Evolutionary conservation across 2,888 invertebrate species (phyloP).

Genomic region (Pandemis heparana): DNA sequence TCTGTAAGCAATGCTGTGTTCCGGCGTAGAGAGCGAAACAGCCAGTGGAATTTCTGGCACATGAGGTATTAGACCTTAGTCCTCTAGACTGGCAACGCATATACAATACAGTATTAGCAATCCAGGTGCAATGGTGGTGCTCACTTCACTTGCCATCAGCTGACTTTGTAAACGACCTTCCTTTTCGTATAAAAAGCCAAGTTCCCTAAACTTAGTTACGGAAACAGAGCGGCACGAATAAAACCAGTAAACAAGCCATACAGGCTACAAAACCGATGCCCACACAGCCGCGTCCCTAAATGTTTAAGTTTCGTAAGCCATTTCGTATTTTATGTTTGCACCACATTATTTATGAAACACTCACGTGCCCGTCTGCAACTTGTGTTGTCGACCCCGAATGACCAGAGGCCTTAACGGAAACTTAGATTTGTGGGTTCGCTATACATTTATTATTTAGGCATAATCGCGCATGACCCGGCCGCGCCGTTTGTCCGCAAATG

Average conservation of each 20-base stretch:
- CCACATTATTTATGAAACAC: conserved; percentile 41
- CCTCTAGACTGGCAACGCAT: too few relatives aligned
- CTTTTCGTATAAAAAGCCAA: neutral
- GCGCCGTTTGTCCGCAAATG: conserved; percentile 1
- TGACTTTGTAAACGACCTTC: too few relatives aligned
- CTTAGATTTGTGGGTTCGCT: conserved; percentile 42
- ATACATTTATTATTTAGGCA: conserved; percentile 39
- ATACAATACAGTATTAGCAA: too few relatives aligned
- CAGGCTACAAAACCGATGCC: conserved; percentile 14
- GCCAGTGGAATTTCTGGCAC: too few relatives aligned
- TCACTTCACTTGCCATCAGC: too few relatives aligned
- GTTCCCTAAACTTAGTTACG: neutral
- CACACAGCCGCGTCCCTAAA: conserved; percentile 15
- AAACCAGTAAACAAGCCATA: conserved; percentile 12
- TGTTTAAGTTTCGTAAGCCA: conserved; percentile 40
- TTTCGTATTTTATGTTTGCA: conserved; percentile 42
- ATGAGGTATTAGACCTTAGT: too few relatives aligned
- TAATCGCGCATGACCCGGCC: conserved; percentile 20
- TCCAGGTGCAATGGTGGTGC: too few relatives aligned
- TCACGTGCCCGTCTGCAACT: conserved; percentile 27
- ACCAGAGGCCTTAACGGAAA: conserved; percentile 41
- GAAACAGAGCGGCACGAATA: neutral
- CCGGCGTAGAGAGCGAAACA: too few relatives aligned
- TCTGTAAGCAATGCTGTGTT: too few relatives aligned
- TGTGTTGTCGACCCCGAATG: conserved; percentile 27